Base-by-base conservation (phyloP, 1,140 invertebrate species). In the Aphis gossypii region DNA sequence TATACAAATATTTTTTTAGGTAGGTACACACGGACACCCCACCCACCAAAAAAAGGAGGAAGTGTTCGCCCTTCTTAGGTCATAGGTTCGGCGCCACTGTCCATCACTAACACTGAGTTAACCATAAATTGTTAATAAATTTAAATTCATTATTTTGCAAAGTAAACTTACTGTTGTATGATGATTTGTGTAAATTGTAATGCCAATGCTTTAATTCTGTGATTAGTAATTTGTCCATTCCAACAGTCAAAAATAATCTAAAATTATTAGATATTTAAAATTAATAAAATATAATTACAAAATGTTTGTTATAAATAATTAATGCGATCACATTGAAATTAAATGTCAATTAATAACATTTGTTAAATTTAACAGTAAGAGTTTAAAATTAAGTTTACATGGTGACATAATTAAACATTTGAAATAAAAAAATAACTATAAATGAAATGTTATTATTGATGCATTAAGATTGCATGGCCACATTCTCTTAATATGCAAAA, bases 101-200 rank as follows among this genome's bases (percentile, higher is more conserved):
- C n/a, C 14, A n/a, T 30, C 30, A n/a, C n/a, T n/a, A 35, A 76
- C 18, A 18, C 30, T 6, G 18, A 76, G 30, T 76, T 76, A n/a
- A 35, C 18, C 1, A 76, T 76, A 68, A 23, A 68, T 68, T 2
- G 1, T n/a, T 18, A 5, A n/a, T n/a, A 76, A 18, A 51, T 51
- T 51, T 51, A 51, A 51, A 90, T 35, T 38, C 5, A 87, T 44
- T 30, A 90, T 14, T 25, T 25, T 56, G 56, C 76, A 90, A 90
- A 94, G 38, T 92, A 23, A 44, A 92, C 91, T 95, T 94, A 95
- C 94, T 95, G 93, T 93, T 94, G 96, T 76, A 98, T 97, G 41
- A 99, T 96, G 94, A 98, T 97, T 92, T 97, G 96, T 84, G 97
- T 96, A 96, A 98, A 98, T 95, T 98, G 97, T 5, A 99, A 95